Base-by-base conservation (phyloP, 2,888 invertebrate species). In the Campopleginae sp. region DNA sequence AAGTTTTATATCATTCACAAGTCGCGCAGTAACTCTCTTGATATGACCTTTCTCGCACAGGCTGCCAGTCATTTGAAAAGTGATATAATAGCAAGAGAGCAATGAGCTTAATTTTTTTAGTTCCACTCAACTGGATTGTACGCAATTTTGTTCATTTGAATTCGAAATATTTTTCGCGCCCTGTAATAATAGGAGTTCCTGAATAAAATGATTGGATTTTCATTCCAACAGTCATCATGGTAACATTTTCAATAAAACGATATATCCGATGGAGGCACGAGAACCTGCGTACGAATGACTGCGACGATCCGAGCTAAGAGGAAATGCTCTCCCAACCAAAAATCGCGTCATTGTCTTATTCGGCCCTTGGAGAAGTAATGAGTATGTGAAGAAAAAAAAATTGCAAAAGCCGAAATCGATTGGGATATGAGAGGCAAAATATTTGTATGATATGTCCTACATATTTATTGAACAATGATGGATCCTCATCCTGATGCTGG, bases 391-490 rank as follows among this genome's bases (percentile, higher is more conserved):
- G 42, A 66, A 10, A 58, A 12, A 74, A 44, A 17, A 14, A 10
- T 27, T 27, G 33, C 38, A 42, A 54, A 7, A 33, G 23, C 8
- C 8, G 33, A 48, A 54, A n/a, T 38, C 33, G 27, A 66, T 51
- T 66, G 6, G 23, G 44, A 38, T 1, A 42, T 17, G 27, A 58
- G 54, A 46, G 42, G 31, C 66, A 38, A 27, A 66, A 33, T 17
- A 33, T 44, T n/a, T 46, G n/a, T 65, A 14, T 7, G 4, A 38
- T 38, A 46, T 48, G 48, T 10, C 58, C 68, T 48, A 48, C 58
- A n/a, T 42, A 58, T 38, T 48, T 51, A 54, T 54, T 19, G 51
- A 71, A 14, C 19, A 19, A 27, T 54, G 71, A 54, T 71, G 51
- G 17, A 63, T 71, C 31, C 44, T 19, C 12, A 66, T 46, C 44